Evolutionary conservation across 1,140 invertebrate species (phyloP).

Genomic region (Papilio machaon): DNA sequence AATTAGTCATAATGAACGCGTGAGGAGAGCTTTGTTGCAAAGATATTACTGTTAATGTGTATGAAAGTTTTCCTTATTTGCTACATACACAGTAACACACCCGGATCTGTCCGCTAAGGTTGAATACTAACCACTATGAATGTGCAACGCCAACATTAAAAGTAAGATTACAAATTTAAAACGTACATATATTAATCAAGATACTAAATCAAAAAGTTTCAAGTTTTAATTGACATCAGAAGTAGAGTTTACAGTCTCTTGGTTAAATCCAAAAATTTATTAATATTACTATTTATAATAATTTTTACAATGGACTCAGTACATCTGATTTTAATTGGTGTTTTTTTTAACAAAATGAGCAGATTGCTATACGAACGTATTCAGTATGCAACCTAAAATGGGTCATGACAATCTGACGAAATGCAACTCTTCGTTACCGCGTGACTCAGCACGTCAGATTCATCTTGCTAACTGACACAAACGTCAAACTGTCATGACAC

Average conservation of each 20-base stretch:
- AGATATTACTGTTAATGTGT: background rate
- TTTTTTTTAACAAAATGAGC: background rate
- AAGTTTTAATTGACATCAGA: no score
- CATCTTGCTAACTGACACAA: background rate
- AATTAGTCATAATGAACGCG: slow-evolving; percentile 6
- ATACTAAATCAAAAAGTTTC: no score
- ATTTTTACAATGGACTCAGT: no score
- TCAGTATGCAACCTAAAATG: background rate
- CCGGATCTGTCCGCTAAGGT: background rate
- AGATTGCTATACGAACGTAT: background rate
- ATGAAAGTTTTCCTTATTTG: slow-evolving; percentile 21
- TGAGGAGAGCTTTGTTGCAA: slow-evolving; percentile 2
- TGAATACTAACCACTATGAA: background rate
- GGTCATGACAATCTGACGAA: background rate
- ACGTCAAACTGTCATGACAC: slow-evolving; percentile 6
- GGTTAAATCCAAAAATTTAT: no score
- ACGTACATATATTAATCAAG: no score
- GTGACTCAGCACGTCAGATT: background rate
- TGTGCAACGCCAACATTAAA: no score
- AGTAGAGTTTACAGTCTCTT: no score
- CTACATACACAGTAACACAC: background rate
- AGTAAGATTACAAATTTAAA: no score
- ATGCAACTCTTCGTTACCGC: background rate
- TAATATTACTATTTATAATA: no score
- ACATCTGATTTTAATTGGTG: no score